Conservation (phyloP, 2,888 invertebrate species). For the Eupithecia inturbata region DNA sequence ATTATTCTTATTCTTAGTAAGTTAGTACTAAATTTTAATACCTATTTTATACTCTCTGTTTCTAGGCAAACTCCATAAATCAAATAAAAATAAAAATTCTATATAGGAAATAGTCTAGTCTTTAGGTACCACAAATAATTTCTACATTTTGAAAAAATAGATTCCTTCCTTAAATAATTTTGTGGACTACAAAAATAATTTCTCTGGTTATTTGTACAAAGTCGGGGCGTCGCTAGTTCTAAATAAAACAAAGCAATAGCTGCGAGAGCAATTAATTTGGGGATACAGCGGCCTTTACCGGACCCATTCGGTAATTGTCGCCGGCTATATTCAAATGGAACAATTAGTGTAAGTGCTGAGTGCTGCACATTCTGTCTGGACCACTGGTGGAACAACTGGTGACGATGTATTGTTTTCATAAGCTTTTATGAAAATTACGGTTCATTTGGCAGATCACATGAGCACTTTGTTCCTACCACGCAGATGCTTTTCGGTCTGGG, state of each 20-base stretch:
- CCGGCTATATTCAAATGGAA: constrained; percentile 83
- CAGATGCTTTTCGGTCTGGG: neutral
- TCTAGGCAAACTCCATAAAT: no score
- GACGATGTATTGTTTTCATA: constrained; percentile 35
- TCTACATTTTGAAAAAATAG: no score
- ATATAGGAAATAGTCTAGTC: no score
- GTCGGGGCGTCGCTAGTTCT: constrained; percentile 45
- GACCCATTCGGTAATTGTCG: constrained; percentile 83
- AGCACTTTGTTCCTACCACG: neutral
- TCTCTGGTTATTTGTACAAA: neutral
- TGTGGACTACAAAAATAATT: neutral
- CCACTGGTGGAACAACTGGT: constrained; percentile 29
- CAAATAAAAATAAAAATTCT: no score
- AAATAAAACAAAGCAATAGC: constrained; percentile 73
- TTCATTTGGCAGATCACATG: constrained; percentile 18
- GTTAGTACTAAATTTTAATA: neutral
- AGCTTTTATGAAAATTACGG: constrained; percentile 32
- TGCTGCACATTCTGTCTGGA: constrained; percentile 52
- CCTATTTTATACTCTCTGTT: no score
- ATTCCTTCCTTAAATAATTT: neutral
- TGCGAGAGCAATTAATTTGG: constrained; percentile 78
- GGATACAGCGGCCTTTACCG: constrained; percentile 68
- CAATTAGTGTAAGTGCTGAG: constrained; percentile 81
- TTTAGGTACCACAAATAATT: no score
- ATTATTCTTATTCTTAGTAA: no score